Conservation (phyloP, 2,113 vertebrate species). For the Oreotragus oreotragus region DNA sequence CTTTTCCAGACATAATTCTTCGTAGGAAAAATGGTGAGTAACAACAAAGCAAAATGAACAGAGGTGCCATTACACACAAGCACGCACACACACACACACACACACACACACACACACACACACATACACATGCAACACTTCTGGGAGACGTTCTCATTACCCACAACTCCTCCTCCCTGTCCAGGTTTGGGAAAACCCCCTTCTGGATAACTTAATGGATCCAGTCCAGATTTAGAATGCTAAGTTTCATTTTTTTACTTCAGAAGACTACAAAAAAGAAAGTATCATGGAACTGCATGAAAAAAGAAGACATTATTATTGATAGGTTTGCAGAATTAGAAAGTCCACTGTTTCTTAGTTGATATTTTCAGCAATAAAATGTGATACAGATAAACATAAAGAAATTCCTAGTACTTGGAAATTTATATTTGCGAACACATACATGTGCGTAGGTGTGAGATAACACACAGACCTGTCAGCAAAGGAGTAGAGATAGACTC, state of each 20-base stretch:
- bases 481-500: neutral
- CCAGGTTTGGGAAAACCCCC: neutral
- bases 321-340: neutral
- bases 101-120: no score
- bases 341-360: neutral
- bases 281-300: neutral
- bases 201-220: neutral
- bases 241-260: neutral
- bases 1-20: neutral
- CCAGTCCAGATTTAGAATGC: neutral
- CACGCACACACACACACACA: neutral
- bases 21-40: neutral
- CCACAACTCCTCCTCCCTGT: neutral
- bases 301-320: neutral
- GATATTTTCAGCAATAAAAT: neutral
- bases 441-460: fast-evolving
- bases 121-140: neutral
- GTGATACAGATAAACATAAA: neutral
- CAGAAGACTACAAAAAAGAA: neutral
- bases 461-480: neutral
- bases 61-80: neutral
- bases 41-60: neutral
- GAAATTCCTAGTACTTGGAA: neutral
- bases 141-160: neutral
- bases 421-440: neutral